Evolutionary conservation across 2,113 vertebrate genomes (phyloP).

Genomic region (Xyliphius kryptos): DNA sequence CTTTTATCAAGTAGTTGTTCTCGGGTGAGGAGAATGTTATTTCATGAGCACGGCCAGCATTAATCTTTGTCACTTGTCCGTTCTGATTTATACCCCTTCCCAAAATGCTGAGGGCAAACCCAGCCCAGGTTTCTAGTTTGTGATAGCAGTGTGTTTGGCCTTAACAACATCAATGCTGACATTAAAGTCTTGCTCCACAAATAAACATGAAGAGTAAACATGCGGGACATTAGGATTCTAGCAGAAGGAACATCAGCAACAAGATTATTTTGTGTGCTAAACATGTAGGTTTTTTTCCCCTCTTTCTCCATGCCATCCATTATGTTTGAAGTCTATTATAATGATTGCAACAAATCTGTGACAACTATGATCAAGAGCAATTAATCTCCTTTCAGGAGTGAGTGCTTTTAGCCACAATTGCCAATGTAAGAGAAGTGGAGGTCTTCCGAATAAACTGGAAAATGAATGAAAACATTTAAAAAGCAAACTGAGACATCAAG

Average conservation of each 20-base stretch:
- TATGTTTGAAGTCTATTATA: slow-evolving; percentile 47
- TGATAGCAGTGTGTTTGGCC: slow-evolving; percentile 56
- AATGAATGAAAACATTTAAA: slow-evolving; percentile 43
- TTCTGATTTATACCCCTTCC: slow-evolving; percentile 68
- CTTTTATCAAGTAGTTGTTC: slow-evolving; percentile 67
- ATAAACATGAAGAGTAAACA: slow-evolving; percentile 53
- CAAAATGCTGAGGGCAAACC: slow-evolving; percentile 54
- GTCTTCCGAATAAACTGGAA: slow-evolving; percentile 41
- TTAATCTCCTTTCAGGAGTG: slow-evolving; percentile 57
- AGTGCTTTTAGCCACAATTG: slow-evolving; percentile 24
- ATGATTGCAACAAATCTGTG: slow-evolving; percentile 41
- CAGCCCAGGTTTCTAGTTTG: slow-evolving; percentile 57
- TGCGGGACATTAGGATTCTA: slow-evolving; percentile 58
- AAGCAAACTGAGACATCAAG: slow-evolving; percentile 39
- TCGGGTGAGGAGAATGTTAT: slow-evolving; percentile 61
- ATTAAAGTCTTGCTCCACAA: slow-evolving; percentile 61
- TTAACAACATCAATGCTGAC: slow-evolving; percentile 50
- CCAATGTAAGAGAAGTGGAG: slow-evolving; percentile 16
- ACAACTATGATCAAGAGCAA: slow-evolving; percentile 57
- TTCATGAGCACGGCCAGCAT: slow-evolving; percentile 57
- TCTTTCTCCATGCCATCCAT: slow-evolving; percentile 39
- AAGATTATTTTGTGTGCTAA: slow-evolving; percentile 53
- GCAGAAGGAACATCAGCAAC: slow-evolving; percentile 56
- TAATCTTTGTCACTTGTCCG: slow-evolving; percentile 70
- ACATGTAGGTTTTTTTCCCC: slow-evolving; percentile 33